These are phyloP conservation scores for Hyperoodon ampullatus DNA, from an alignment of 2,113 vertebrate species.

Conservation along the genomic window DNA sequence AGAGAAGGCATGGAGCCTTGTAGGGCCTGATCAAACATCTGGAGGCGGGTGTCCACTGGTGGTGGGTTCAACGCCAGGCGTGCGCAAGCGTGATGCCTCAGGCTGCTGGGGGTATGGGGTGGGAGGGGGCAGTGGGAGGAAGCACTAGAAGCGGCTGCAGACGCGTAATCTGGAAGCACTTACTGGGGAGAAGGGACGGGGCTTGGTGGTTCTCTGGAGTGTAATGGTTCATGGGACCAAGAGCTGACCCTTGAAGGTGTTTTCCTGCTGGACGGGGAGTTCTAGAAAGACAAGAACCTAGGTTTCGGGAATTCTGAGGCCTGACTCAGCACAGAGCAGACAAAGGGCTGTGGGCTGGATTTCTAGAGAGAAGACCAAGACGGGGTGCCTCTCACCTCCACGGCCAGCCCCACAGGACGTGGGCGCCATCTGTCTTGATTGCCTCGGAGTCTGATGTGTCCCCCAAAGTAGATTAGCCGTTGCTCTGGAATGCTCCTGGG, in stretches of 20 bases:
- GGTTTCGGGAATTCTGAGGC: neutral
- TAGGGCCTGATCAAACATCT: too few relatives aligned
- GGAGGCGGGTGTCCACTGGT: accelerated
- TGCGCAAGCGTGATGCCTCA: accelerated
- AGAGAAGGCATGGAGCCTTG: accelerated
- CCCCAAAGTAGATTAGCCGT: slow-evolving; percentile 41
- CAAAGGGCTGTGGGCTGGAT: accelerated
- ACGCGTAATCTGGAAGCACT: neutral
- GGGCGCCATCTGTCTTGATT: neutral
- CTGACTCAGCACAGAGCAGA: neutral
- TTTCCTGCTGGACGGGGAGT: neutral
- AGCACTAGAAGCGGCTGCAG: accelerated
- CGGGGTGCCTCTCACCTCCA: accelerated
- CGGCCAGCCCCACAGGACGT: accelerated
- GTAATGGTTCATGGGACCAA: neutral
- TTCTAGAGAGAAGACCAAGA: neutral
- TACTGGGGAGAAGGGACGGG: neutral
- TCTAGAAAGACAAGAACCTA: neutral
- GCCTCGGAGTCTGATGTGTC: slow-evolving; percentile 63
- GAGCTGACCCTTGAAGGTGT: accelerated
- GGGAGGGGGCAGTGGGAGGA: accelerated
- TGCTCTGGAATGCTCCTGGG: slow-evolving; percentile 64
- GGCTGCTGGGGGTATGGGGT: too few relatives aligned
- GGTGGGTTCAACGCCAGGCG: neutral
- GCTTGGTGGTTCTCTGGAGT: accelerated